A percentile compares a stretch with the other conserved stretches of the same genome.
phyloP scores from a whole-genome alignment of 2,888 invertebrate species.

The Calameuta idolon region DNA sequence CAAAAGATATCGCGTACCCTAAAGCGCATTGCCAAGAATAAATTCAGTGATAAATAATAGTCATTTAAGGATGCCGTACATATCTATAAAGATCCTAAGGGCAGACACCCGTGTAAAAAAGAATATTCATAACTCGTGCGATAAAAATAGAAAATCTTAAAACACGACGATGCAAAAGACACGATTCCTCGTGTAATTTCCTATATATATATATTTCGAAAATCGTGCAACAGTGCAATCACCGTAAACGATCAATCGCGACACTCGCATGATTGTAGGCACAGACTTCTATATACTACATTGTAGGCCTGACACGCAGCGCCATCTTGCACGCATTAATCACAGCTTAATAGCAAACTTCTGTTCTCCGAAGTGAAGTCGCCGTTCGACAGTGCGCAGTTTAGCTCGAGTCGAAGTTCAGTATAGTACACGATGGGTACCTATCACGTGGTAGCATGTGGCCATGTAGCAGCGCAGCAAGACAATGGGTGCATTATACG shows the following conservation, averaged over 20 bases:
- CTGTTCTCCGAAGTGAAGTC: background rate
- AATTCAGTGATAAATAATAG: too few relatives aligned
- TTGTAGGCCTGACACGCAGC: background rate
- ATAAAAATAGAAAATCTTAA: too few relatives aligned
- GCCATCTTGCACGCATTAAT: background rate
- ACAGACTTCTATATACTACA: too few relatives aligned
- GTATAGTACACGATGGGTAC: background rate
- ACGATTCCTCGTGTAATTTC: too few relatives aligned
- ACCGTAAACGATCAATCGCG: background rate
- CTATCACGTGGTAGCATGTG: background rate
- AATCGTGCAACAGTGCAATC: too few relatives aligned
- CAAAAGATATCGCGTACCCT: background rate
- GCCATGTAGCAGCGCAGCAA: background rate
- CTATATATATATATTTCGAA: too few relatives aligned
- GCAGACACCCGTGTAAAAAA: too few relatives aligned
- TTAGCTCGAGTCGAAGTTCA: background rate
- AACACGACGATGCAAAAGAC: too few relatives aligned
- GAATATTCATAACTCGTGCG: too few relatives aligned
- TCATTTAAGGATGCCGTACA: too few relatives aligned
- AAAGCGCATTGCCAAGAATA: too few relatives aligned
- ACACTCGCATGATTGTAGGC: background rate
- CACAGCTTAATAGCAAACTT: background rate
- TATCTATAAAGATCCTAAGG: too few relatives aligned
- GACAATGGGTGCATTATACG: conserved; percentile 6
- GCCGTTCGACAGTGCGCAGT: background rate